Conservation (phyloP, 2,113 vertebrate species). For the Catharus fuscescens region DNA sequence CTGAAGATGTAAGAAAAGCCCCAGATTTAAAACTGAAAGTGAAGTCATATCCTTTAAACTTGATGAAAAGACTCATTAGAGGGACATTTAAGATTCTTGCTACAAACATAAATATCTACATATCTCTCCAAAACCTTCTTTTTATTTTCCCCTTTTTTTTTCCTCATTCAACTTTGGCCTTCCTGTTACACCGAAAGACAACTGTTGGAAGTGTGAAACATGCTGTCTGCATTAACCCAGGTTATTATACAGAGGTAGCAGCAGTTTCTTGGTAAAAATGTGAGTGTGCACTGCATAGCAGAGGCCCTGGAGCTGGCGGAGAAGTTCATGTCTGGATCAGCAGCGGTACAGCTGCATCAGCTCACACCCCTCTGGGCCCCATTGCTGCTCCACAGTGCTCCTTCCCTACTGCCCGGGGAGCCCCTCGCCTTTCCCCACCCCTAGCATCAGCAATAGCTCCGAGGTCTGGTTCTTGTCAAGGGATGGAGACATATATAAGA, state of each 20-base stretch:
- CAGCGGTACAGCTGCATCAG: constrained; percentile 52
- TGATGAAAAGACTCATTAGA: not conserved
- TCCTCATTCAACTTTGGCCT: not conserved
- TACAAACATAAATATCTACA: not conserved
- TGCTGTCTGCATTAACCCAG: not conserved
- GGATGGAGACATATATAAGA: not conserved
- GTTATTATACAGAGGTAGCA: not conserved
- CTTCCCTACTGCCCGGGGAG: not conserved
- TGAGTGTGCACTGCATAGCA: not conserved
- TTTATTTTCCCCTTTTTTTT: not conserved
- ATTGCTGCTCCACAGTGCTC: not conserved
- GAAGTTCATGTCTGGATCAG: constrained; percentile 13
- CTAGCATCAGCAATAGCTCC: not conserved
- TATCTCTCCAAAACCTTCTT: not conserved
- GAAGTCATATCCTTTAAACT: not conserved
- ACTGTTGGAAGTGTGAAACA: not conserved
- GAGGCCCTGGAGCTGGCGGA: not conserved
- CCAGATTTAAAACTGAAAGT: not conserved
- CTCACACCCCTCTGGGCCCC: constrained; percentile 52
- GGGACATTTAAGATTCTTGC: not conserved
- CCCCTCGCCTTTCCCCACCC: constrained; percentile 20
- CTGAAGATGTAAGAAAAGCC: not conserved
- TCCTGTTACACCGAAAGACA: not conserved
- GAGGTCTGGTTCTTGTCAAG: constrained; percentile 51
- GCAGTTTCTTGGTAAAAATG: not conserved